Evolutionary conservation across 2,797 vertebrate genomes (phyloP).

Genomic region (Phrynocephalus guinanensis): DNA sequence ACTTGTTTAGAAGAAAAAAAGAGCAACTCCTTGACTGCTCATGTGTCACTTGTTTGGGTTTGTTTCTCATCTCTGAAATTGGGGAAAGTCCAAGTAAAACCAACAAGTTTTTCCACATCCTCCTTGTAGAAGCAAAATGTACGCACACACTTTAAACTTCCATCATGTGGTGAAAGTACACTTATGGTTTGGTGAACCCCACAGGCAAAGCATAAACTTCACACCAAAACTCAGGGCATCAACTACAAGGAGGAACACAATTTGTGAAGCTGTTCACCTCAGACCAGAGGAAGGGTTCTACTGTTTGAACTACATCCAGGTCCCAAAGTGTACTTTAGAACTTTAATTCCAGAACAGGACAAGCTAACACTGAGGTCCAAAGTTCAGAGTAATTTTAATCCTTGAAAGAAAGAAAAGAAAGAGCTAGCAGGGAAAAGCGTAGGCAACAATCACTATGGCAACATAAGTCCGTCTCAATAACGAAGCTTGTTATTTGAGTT

Average conservation of each 20-base stretch:
- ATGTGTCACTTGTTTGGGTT: slow-evolving; percentile 79
- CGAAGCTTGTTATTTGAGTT: slow-evolving; percentile 57
- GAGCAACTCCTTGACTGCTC: slow-evolving; percentile 86
- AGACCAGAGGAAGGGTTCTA: background rate
- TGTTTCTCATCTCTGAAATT: background rate
- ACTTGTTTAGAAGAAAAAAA: slow-evolving; percentile 80
- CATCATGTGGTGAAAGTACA: background rate
- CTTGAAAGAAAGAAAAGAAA: slow-evolving; percentile 52
- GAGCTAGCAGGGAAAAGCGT: slow-evolving; percentile 54
- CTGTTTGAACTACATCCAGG: slow-evolving; percentile 33
- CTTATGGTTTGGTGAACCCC: background rate
- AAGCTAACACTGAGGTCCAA: slow-evolving; percentile 57
- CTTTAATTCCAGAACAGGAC: slow-evolving; percentile 51
- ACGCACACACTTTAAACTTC: background rate
- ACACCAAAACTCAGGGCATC: background rate
- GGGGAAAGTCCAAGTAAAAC: no score
- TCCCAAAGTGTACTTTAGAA: slow-evolving; percentile 36
- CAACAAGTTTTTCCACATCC: background rate
- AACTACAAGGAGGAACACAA: background rate
- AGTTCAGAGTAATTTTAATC: slow-evolving; percentile 67
- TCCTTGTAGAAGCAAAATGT: background rate
- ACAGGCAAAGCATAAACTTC: background rate
- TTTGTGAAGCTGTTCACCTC: background rate
- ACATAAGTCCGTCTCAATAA: slow-evolving; percentile 69
- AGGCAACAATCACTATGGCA: slow-evolving; percentile 66